Base-by-base conservation (phyloP, 2,888 invertebrate genomes). In the Apomyelois bistriatella region DNA sequence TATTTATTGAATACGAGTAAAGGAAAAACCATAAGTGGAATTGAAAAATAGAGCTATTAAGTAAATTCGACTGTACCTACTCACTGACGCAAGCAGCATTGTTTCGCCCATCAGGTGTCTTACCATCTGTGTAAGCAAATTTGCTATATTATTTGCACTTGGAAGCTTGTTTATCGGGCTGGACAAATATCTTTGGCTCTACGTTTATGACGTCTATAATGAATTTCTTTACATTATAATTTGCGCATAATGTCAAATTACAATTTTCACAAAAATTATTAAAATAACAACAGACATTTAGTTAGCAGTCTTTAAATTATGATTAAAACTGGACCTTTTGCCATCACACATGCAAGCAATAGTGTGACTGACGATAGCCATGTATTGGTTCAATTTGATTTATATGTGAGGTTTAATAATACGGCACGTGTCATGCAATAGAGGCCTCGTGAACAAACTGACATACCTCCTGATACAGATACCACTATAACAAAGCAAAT, bases 121-220 rank as follows among this genome's bases (percentile, higher is more conserved):
- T 47, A 36, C 71, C 78, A 79, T 68, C 73, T 76, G 75, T 72
- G 72, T 72, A 74, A 73, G 65, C 60, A 61, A 74, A 69, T 69
- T 67, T 55, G 60, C 55, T 48, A 60, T 57, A 58, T 62, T 67
- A 64, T 70, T 69, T 70, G 62, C 61, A 63, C 61, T 55, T 57
- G 58, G 16, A 9, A 16, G 16, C 56, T 56, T 61, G 59, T 65
- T 61, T 62, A 59, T 60, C 56, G 49, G 51, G 22, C 9, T 16
- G 8, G 12, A 51, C 32, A 42, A 35, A 43, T 28, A 30, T 12
- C 43, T 1, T 3, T 12, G 9, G 13, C 30, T 28, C 16, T 15
- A 16, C 16, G 9, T 15, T 40, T 15, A 15, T 22, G 22, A 22
- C 22, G 22, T 22, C 3, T n/a, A 22, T 5, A 3, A 22, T 22